These are phyloP conservation scores for Cyprinodon diabolis DNA, from an alignment of 2,797 vertebrate species.

Conservation along the genomic window DNA sequence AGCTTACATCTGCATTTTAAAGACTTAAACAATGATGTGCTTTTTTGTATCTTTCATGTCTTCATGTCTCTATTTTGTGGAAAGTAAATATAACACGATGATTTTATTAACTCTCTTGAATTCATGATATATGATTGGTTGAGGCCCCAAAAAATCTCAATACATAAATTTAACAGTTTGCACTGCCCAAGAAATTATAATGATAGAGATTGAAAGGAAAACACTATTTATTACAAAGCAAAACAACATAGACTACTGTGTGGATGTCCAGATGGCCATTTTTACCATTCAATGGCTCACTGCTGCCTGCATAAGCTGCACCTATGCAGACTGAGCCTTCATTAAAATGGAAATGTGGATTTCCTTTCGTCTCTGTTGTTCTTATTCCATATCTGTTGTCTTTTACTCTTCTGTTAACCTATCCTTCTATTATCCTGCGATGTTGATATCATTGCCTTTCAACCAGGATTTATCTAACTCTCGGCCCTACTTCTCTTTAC, in stretches of 20 bases:
- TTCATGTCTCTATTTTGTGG: background rate
- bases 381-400: constrained; percentile 4
- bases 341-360: constrained; percentile 28
- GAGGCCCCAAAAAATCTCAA: background rate
- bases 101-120: background rate
- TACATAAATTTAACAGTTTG: background rate
- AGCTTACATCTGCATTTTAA: background rate
- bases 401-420: constrained; percentile 31
- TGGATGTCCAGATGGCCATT: background rate
- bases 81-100: too few species aligned
- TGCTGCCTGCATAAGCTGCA: constrained; percentile 16
- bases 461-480: background rate
- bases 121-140: background rate
- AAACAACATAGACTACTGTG: background rate
- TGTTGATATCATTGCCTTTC: constrained; percentile 27
- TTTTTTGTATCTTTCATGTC: background rate
- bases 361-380: background rate
- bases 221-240: background rate
- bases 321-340: background rate
- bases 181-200: background rate
- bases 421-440: constrained; percentile 16
- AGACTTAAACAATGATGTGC: background rate
- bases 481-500: background rate
- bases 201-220: background rate
- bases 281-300: background rate